Conservation (phyloP, 2,797 vertebrate genomes). For the Gallinago solitaria region DNA sequence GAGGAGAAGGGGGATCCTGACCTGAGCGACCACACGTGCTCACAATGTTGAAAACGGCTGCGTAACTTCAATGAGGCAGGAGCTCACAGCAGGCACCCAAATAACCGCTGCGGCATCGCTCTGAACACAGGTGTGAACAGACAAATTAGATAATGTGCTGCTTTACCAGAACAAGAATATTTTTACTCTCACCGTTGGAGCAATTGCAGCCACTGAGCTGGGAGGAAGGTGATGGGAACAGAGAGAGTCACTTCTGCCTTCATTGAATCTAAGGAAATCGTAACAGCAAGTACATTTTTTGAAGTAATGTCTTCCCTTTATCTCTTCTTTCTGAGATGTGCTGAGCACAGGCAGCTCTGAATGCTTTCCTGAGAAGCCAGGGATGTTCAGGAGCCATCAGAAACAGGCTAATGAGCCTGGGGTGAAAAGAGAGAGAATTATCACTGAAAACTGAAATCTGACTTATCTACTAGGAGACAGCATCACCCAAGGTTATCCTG, state of each 20-base stretch:
- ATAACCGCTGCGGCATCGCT: not conserved
- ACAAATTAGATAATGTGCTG: accelerated
- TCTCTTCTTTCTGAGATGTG: not conserved
- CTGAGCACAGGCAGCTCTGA: not conserved
- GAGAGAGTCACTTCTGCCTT: not conserved
- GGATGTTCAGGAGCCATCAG: not conserved
- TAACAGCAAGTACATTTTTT: not conserved
- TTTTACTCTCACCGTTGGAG: not conserved
- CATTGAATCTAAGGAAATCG: not conserved
- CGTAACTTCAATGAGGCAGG: not conserved
- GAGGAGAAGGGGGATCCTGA: not conserved
- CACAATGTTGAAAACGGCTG: not conserved
- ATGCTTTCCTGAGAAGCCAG: not conserved
- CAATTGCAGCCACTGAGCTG: not conserved
- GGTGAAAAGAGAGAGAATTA: not conserved
- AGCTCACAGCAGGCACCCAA: not conserved
- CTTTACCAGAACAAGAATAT: not conserved
- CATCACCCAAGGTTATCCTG: not conserved
- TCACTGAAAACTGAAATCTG: not conserved
- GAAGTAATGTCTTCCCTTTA: not conserved
- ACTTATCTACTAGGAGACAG: not conserved
- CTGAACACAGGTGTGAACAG: accelerated
- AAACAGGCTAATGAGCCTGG: not conserved
- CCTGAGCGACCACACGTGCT: not conserved
- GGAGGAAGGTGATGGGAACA: not conserved